Conservation (phyloP, 2,797 vertebrate genomes). For the Gouania willdenowi region DNA sequence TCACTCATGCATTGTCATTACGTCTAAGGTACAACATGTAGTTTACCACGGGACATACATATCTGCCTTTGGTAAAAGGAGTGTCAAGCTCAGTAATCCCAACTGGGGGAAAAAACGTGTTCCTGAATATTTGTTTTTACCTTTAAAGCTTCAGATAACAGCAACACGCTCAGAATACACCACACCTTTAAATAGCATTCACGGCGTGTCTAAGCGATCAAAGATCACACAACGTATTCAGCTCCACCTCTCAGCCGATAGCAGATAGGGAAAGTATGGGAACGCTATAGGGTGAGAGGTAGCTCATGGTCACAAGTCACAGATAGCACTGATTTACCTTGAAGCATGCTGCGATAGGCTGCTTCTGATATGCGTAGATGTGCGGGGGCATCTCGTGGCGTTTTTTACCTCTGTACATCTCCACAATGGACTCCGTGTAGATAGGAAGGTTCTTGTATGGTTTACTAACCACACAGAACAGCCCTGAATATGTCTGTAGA, state of each 20-base stretch:
- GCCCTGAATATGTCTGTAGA: conserved; percentile 87
- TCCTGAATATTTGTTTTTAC: conserved; percentile 10
- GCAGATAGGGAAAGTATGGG: conserved; percentile 13
- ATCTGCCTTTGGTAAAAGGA: background rate
- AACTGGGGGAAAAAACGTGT: background rate
- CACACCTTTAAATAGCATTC: conserved; percentile 27
- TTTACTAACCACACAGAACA: conserved; percentile 94
- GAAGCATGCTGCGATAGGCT: conserved; percentile 92
- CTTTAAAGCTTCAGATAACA: conserved; percentile 34
- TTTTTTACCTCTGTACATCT: conserved; percentile 93
- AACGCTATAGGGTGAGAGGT: background rate
- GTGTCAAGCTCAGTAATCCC: conserved; percentile 12
- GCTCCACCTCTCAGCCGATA: conserved; percentile 3
- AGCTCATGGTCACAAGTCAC: conserved; percentile 15
- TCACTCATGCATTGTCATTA: background rate
- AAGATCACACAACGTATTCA: conserved; percentile 32
- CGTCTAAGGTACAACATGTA: background rate
- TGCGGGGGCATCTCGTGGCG: conserved; percentile 92
- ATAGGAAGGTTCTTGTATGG: conserved; percentile 92
- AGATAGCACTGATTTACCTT: conserved; percentile 72
- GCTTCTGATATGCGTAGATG: conserved; percentile 92
- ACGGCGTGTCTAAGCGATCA: conserved; percentile 18
- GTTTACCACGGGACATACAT: conserved; percentile 4
- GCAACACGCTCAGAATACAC: background rate
- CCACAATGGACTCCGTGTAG: conserved; percentile 91